These are phyloP conservation scores for Steromphala cineraria DNA, from an alignment of 2,888 invertebrate species.

Conservation along the genomic window DNA sequence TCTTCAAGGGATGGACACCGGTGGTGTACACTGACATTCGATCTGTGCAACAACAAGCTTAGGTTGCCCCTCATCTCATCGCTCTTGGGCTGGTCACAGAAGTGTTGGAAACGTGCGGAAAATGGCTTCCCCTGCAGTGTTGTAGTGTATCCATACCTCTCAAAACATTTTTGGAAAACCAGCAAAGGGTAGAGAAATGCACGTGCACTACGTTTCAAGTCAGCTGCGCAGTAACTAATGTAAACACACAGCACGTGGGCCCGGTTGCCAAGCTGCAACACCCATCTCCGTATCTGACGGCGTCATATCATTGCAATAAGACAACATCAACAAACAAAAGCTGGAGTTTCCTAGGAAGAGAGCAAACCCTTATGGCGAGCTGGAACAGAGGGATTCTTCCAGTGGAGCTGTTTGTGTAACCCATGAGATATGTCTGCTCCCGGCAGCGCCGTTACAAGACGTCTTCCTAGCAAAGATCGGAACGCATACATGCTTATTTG, in stretches of 20 bases:
- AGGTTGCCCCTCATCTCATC: background rate
- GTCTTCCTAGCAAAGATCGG: background rate
- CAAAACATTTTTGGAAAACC: background rate
- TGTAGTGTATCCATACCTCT: background rate
- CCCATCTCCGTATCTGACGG: background rate
- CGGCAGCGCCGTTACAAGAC: conserved; percentile 8
- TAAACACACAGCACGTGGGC: conserved; percentile 8
- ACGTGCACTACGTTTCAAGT: conserved; percentile 13
- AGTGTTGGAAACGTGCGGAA: background rate
- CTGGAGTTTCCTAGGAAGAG: conserved; percentile 19
- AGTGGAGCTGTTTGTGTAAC: conserved; percentile 22
- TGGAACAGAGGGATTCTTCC: background rate
- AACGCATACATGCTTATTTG: conserved; percentile 30
- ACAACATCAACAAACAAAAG: conserved; percentile 26
- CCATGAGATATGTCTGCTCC: conserved; percentile 16
- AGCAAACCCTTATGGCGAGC: conserved; percentile 9
- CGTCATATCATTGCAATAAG: conserved; percentile 27
- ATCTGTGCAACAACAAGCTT: too few relatives aligned
- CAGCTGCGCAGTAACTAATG: conserved; percentile 12
- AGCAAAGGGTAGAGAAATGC: conserved; percentile 11
- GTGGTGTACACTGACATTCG: too few relatives aligned
- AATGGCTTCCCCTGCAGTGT: background rate
- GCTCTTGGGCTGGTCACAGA: background rate
- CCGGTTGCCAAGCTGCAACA: background rate
- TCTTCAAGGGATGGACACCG: too few relatives aligned